Percentiles rank a stretch among this genome's conserved stretches.
Evolutionary conservation across 2,888 invertebrate species (phyloP).

Genomic region (Hypolimnas misippus): DNA sequence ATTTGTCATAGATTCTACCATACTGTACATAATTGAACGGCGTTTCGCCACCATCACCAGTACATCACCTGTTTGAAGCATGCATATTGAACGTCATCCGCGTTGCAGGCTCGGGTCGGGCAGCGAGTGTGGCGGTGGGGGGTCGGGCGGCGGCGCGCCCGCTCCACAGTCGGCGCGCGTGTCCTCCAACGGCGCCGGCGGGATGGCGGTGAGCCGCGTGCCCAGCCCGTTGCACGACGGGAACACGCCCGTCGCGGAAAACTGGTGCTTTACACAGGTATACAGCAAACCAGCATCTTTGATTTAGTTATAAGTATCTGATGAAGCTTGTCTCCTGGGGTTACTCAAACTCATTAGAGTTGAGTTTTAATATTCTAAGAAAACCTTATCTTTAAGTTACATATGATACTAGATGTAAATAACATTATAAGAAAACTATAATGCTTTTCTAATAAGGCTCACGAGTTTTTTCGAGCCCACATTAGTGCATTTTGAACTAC

Average conservation of each 20-base stretch:
- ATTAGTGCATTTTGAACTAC: too few relatives aligned
- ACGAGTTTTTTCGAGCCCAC: too few relatives aligned
- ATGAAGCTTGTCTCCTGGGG: too few relatives aligned
- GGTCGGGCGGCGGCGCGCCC: slow-evolving; percentile 81
- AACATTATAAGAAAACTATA: too few relatives aligned
- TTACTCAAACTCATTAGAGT: neutral
- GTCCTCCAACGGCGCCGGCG: slow-evolving; percentile 93
- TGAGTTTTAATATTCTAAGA: neutral
- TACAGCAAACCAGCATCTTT: neutral
- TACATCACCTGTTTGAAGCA: slow-evolving; percentile 1
- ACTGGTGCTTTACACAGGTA: slow-evolving; percentile 99
- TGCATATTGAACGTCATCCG: slow-evolving; percentile 22
- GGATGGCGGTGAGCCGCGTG: slow-evolving; percentile 98
- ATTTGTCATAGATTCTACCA: neutral
- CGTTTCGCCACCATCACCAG: neutral
- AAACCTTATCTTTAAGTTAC: neutral
- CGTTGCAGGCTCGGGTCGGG: slow-evolving; percentile 87
- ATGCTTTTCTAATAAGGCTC: too few relatives aligned
- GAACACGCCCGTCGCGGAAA: slow-evolving; percentile 99
- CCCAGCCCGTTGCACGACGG: slow-evolving; percentile 98
- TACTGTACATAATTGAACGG: neutral
- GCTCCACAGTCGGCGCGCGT: slow-evolving; percentile 93
- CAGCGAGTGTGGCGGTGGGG: slow-evolving; percentile 81
- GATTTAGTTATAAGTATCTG: neutral
- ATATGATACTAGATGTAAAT: neutral